Evolutionary conservation across 2,113 vertebrate genomes (phyloP), one percentile per base, ranked within the genome.

Genomic region (Dipodomys spectabilis): DNA sequence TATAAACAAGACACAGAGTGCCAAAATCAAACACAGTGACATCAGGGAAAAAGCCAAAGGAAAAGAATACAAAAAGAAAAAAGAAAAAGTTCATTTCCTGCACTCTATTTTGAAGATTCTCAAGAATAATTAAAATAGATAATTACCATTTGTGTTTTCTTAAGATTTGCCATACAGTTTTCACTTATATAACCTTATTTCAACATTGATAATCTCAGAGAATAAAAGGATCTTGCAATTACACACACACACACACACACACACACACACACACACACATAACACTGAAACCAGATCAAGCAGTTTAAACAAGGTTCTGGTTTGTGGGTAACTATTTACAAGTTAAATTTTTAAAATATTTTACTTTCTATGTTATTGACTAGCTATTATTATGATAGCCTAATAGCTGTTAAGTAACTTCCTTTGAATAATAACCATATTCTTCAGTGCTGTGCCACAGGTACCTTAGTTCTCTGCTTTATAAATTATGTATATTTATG

Each of bases 111-210:
- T 71, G 19, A 49, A 82, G 5, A 3, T 72, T 93, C 71, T 12
- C 9, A 69, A 57, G 39, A 86, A 45, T 3, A 23, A 72, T 79
- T 44, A 25, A 82, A 90, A 84, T 67, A 53, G 6, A 4, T 8
- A 81, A 39, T 77, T 75, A 27, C 30, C 1, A 77, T 82, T 57
- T 88, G 27, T 27, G 1, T 81, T 93, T 74, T 81, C 28, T 67
- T 81, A 39, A 89, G 79, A 93, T 22, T 44, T 81, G 28, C 82
- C 57, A 79, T 69, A 69, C 6, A 65, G 3, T 67, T 93, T 94
- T 92, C 86, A 90, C 39, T 87, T 64, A 78, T 25, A 28, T 2
- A 69, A 9, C 23, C 44, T 83, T 77, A 6, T 6, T 87, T 92
- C 35, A 45, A 78, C 7, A n/a, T 77, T 30, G 71, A 67, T 0